Base-by-base conservation (phyloP, 2,113 vertebrate genomes). In the Tetrao urogallus region DNA sequence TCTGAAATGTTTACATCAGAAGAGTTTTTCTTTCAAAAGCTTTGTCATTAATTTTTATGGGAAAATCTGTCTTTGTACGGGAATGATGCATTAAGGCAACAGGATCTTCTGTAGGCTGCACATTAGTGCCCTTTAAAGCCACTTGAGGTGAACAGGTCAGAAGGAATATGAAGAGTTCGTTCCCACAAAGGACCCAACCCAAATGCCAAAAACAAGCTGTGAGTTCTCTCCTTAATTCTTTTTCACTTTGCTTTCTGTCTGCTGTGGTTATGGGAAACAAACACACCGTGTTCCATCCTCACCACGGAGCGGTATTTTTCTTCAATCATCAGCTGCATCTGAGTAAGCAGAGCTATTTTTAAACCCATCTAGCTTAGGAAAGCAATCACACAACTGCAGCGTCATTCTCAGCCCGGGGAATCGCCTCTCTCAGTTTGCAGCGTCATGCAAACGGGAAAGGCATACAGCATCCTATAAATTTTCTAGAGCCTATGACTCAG, bases 271-370 rank as follows among this genome's bases (percentile, higher is more conserved):
- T 88, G 72, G 82, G 85, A 94, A 95, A 90, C 80, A 67, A 92
- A 47, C 30, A 78, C 65, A 45, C 81, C 36, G 76, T 91, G 82
- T 94, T 96, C 61, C 82, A 92, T 65, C 56, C 57, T 88, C 67
- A 92, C 40, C 42, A 66, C 10, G 0, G 6, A 63, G n/a, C 0
- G n/a, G 84, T 89, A 6, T 78, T 93, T 95, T 92, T 91, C 94
- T 88, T 69, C 69, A 25, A 3, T 47, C 83, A 71, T 64, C 89
- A 94, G 85, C 76, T 90, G 85, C 65, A 83, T 93, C 52, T 97
- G 95, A 95, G 88, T 88, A 92, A 96, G 93, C 78, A 38, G 75
- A 92, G 79, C 89, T 96, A 94, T 96, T 96, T 95, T 94, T 93
- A 92, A 48, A 56, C 27, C 71, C 38, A 50, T 9, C 70, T 76